These are phyloP conservation scores for Conopomorpha cramerella DNA, from an alignment of 1,140 invertebrate species.

Conservation along the genomic window DNA sequence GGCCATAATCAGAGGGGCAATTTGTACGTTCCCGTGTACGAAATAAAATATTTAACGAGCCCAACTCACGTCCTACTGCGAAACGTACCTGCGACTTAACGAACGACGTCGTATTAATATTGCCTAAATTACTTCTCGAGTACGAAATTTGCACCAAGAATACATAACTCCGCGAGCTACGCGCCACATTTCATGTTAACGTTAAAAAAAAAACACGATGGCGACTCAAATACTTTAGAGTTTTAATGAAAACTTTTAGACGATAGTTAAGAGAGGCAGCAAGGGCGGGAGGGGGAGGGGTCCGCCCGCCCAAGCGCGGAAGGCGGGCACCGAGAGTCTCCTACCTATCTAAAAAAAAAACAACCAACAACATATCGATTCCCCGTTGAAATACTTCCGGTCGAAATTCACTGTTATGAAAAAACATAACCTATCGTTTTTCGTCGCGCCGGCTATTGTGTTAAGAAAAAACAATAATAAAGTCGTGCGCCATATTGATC, in stretches of 20 bases:
- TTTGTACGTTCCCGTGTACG: constrained; percentile 18
- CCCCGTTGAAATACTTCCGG: too few species aligned
- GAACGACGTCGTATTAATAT: too few species aligned
- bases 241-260: constrained; percentile 55
- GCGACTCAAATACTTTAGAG: constrained; percentile 57
- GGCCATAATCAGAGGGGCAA: constrained; percentile 37
- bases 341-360: constrained; percentile 8
- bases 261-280: constrained; percentile 52
- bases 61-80: too few species aligned
- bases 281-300: constrained; percentile 21
- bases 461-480: constrained; percentile 41
- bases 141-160: constrained; percentile 1
- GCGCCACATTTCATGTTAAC: neutral
- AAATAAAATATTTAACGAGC: constrained; percentile 52
- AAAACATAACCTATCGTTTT: constrained; percentile 23
- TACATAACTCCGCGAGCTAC: too few species aligned
- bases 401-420: too few species aligned
- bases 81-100: too few species aligned
- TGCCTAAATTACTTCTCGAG: constrained; percentile 25
- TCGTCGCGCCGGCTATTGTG: constrained; percentile 41
- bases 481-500: constrained; percentile 46
- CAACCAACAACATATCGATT: too few species aligned
- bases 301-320: constrained; percentile 8
- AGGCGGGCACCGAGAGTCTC: constrained; percentile 4
- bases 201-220: constrained; percentile 26